Evolutionary conservation across 2,113 vertebrate species (phyloP), one percentile per base, ranked within the genome.

Genomic region (Psephotus haematonotus): DNA sequence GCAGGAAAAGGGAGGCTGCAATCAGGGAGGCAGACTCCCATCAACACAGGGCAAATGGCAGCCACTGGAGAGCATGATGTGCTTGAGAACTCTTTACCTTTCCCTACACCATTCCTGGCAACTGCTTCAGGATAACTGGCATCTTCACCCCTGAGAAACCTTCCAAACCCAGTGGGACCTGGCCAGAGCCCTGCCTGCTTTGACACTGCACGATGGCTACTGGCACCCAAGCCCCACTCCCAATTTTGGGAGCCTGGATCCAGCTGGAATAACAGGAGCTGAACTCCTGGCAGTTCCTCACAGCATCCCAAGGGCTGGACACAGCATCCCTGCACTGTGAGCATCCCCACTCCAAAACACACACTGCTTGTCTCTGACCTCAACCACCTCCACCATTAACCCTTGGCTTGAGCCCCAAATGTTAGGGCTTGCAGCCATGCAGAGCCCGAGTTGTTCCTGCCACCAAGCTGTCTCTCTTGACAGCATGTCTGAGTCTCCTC

Each of bases 41-140:
- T 84, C 50, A 16, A 33, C 60, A 82, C 23, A 83, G 11, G 27
- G 43, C 13, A 77, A 93, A 72, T 1, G 3, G 39, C 60, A 84
- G 43, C 1, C 5, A 76, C 0, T 3, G 28, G 23, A 72, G 39
- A 82, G 55, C 2, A 0, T 0, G 2, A 39, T 39, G 27, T 0
- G 1, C 17, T 24, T 47, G 24, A 27, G 24, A 71, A 6, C 7
- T 16, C 43, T 19, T 84, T 49, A 59, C 12, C 68, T 65, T 31
- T 59, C 33, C 55, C n/a, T 44, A 18, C n/a, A 35, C 23, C 52
- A 33, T 3, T 1, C 33, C 39, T 55, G 11, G 47, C 62, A 94
- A 27, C 85, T 67, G 17, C 69, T 46, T 29, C 11, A 64, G 52
- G 53, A 22, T 46, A 85, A 82, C 1, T 37, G 33, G 28, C n/a